A percentile compares a stretch with the other conserved stretches of the same genome.
These are phyloP conservation scores for Ictalurus furcatus DNA, from an alignment of 2,113 vertebrate species.

Conservation along the genomic window DNA sequence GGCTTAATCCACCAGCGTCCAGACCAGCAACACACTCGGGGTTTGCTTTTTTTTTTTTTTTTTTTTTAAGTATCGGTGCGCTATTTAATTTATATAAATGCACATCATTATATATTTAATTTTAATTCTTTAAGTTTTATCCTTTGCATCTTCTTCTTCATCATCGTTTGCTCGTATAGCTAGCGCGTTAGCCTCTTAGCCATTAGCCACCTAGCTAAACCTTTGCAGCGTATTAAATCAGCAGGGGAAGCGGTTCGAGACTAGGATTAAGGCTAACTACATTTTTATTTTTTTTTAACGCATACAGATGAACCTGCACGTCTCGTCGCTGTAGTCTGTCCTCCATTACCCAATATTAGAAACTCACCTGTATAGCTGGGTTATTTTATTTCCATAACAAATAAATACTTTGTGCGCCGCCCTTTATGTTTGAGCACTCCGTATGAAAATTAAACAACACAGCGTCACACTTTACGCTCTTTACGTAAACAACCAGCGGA, in stretches of 20 bases:
- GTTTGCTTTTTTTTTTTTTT: too few relatives aligned
- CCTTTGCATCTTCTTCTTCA: not conserved
- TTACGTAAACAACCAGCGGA: not conserved
- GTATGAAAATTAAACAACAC: slow-evolving; percentile 57
- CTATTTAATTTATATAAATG: not conserved
- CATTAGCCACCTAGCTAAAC: slow-evolving; percentile 41
- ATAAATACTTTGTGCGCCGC: slow-evolving; percentile 50
- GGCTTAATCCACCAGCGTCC: slow-evolving; percentile 23
- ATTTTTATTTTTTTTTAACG: not conserved
- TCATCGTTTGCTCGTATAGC: not conserved
- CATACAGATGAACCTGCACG: not conserved
- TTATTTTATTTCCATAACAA: slow-evolving; percentile 44
- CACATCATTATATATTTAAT: not conserved
- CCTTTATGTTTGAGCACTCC: slow-evolving; percentile 54
- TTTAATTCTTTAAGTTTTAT: not conserved
- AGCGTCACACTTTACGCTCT: slow-evolving; percentile 12
- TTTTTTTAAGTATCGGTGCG: not conserved
- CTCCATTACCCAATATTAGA: not conserved
- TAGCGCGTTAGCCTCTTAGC: slow-evolving; percentile 38
- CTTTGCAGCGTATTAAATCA: slow-evolving; percentile 47
- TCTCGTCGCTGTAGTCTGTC: not conserved
- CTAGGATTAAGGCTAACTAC: slow-evolving; percentile 36
- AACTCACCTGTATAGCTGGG: slow-evolving; percentile 42
- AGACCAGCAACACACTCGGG: not conserved
- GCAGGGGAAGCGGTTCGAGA: slow-evolving; percentile 40